phyloP scores from a whole-genome alignment of 2,113 vertebrate genomes.

The Antennarius striatus region DNA sequence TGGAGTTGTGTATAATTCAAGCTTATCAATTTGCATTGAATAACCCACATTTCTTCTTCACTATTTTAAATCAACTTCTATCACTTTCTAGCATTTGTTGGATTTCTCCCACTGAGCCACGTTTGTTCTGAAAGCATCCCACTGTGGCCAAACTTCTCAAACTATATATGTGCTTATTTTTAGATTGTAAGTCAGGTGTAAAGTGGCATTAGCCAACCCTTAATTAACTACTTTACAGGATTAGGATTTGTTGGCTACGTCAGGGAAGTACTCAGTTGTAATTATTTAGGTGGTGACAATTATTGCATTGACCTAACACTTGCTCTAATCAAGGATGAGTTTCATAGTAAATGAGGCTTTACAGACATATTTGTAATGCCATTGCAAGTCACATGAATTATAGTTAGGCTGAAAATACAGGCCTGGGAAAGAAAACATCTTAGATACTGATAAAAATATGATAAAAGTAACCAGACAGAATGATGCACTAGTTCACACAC shows the following conservation, averaged over 20 bases:
- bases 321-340: constrained; percentile 58
- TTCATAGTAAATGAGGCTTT: constrained; percentile 52
- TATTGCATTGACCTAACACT: constrained; percentile 60
- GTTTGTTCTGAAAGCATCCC: neutral
- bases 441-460: neutral
- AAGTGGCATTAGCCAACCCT: constrained; percentile 51
- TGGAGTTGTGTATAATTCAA: neutral
- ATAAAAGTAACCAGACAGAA: neutral
- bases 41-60: neutral
- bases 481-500: no score
- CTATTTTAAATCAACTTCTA: constrained; percentile 1
- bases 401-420: constrained; percentile 7
- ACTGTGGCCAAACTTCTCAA: neutral
- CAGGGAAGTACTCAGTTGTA: constrained; percentile 52
- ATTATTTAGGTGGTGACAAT: constrained; percentile 68
- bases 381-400: constrained; percentile 22
- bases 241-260: constrained; percentile 63
- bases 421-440: neutral
- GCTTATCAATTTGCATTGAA: neutral
- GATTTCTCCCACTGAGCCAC: neutral
- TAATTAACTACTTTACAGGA: constrained; percentile 69
- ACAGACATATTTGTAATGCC: constrained; percentile 49
- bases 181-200: constrained; percentile 8
- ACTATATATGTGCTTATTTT: constrained; percentile 28
- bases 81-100: neutral